Conservation (phyloP, 2,113 vertebrate species). For the Pomatostomus ruficeps region DNA sequence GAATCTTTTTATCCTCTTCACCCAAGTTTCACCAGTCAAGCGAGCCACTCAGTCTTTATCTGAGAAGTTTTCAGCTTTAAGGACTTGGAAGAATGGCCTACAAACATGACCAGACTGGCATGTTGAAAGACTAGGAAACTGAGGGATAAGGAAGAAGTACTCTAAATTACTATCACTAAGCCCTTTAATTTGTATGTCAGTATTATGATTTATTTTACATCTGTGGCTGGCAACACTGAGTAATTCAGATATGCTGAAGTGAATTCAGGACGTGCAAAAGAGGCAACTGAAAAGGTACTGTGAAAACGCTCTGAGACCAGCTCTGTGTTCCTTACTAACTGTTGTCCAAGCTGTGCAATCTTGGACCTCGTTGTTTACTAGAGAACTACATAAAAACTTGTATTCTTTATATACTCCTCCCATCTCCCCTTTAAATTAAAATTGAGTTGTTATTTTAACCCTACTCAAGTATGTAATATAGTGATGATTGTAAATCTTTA, state of each 20-base stretch:
- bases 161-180: not conserved
- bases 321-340: not conserved
- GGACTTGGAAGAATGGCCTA: not conserved
- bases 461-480: constrained; percentile 44
- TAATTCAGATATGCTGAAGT: not conserved
- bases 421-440: not conserved
- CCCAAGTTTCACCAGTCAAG: not conserved
- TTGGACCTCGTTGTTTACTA: not conserved
- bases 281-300: not conserved
- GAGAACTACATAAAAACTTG: not conserved
- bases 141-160: not conserved
- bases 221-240: not conserved
- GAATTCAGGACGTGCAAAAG: not conserved
- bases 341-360: not conserved
- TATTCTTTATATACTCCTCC: not conserved
- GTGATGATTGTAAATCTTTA: constrained; percentile 20
- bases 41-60: not conserved
- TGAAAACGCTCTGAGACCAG: not conserved
- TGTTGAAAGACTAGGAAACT: not conserved
- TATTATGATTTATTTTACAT: not conserved
- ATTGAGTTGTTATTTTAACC: constrained; percentile 54
- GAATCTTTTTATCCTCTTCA: not conserved
- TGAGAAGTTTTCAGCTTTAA: not conserved
- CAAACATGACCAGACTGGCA: not conserved
- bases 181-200: not conserved